A percentile compares a stretch with the other conserved stretches of the same genome.
Evolutionary conservation across 2,797 vertebrate genomes (phyloP).

Genomic region (Squalus acanthias): DNA sequence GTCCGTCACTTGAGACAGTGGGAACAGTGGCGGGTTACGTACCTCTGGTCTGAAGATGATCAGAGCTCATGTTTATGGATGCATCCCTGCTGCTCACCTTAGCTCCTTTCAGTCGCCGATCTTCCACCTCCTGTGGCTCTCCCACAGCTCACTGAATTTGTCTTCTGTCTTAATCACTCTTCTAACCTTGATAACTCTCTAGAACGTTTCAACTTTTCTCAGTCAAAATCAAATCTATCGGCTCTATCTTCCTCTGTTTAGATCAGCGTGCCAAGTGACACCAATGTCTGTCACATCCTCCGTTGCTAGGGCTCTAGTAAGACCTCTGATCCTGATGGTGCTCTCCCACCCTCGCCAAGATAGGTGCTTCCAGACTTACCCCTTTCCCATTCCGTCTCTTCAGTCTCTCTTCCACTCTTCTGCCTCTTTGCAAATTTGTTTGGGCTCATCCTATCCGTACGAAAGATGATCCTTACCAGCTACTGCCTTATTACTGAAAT

Average conservation of each 20-base stretch:
- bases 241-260: not conserved
- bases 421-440: not conserved
- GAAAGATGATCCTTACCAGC: no score
- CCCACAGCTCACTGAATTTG: not conserved
- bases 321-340: not conserved
- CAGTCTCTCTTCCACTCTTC: not conserved
- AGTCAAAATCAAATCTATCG: conserved; percentile 2
- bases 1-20: not conserved
- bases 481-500: not conserved
- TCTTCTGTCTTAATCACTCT: conserved; percentile 15
- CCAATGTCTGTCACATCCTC: not conserved
- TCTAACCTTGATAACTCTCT: conserved; percentile 11
- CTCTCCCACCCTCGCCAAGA: not conserved
- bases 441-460: not conserved
- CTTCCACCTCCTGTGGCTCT: not conserved
- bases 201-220: not conserved
- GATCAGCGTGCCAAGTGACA: not conserved
- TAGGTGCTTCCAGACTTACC: not conserved
- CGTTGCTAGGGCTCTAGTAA: not conserved
- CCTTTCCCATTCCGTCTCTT: not conserved
- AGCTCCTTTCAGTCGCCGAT: not conserved
- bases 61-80: not conserved
- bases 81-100: not conserved
- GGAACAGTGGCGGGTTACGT: not conserved
- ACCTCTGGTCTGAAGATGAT: not conserved